Conservation (phyloP, 2,888 invertebrate genomes). For the Hedya salicella region DNA sequence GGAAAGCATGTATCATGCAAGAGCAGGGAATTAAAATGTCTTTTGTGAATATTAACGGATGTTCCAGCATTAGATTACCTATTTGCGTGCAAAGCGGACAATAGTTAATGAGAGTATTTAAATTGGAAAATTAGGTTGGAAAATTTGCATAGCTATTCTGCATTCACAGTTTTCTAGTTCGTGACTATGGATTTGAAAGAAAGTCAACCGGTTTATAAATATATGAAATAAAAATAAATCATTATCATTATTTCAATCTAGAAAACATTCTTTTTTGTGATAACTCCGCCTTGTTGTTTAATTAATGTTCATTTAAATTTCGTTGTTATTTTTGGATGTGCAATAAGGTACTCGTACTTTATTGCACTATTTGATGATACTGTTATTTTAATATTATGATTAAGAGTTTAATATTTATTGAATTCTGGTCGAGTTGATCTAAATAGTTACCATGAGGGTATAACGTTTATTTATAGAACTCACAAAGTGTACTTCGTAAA, state of each 20-base stretch:
- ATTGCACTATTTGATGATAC: no score
- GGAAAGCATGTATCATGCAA: conserved; percentile 79
- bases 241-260: no score
- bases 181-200: not conserved
- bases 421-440: no score
- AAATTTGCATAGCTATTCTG: conserved; percentile 21
- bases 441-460: no score
- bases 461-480: conserved; percentile 4
- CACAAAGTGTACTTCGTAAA: not conserved
- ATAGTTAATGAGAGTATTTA: conserved; percentile 14
- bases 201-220: not conserved
- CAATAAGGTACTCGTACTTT: no score
- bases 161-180: conserved; percentile 6
- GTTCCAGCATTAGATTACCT: conserved; percentile 1
- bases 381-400: no score
- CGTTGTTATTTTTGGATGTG: no score
- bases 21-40: conserved; percentile 57
- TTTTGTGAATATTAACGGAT: conserved; percentile 35
- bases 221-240: no score
- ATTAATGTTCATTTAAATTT: no score
- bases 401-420: no score
- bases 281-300: no score
- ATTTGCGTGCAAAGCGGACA: conserved; percentile 35
- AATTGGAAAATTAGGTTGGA: conserved; percentile 20
- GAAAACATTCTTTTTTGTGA: no score